phyloP scores from a whole-genome alignment of 2,888 invertebrate genomes.

The Craniophora ligustri region DNA sequence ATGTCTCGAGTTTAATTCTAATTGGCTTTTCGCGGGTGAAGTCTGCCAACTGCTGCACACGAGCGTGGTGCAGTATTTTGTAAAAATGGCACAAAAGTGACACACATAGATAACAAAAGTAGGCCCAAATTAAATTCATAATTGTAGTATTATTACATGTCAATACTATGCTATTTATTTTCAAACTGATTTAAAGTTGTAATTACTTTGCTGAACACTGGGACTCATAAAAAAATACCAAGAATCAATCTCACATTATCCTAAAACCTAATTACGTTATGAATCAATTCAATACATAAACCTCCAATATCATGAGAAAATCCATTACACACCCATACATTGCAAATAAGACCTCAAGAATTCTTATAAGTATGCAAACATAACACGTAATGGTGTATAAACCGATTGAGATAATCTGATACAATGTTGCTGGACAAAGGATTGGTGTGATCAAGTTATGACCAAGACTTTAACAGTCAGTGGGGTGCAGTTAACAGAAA shows the following conservation, averaged over 20 bases:
- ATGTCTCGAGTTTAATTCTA: no score
- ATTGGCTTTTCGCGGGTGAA: no score
- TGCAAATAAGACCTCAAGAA: conserved; percentile 17
- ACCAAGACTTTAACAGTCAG: conserved; percentile 78
- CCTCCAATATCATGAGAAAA: background rate
- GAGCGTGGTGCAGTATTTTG: no score
- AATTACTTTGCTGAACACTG: background rate
- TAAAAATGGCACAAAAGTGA: no score
- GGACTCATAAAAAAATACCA: background rate
- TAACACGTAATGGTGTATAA: conserved; percentile 41
- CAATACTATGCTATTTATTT: background rate
- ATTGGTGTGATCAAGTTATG: conserved; percentile 76
- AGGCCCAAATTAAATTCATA: no score
- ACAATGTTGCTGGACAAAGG: conserved; percentile 80
- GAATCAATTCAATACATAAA: background rate
- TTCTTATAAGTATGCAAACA: conserved; percentile 38
- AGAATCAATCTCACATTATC: background rate
- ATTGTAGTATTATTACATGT: no score
- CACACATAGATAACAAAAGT: no score
- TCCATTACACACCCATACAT: conserved; percentile 9
- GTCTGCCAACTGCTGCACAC: no score
- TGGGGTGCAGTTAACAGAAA: conserved; percentile 84
- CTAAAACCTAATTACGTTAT: background rate
- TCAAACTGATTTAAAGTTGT: no score
- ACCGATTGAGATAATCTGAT: conserved; percentile 59